Evolutionary conservation across 2,888 invertebrate genomes (phyloP), one percentile per base, ranked within the genome.

Genomic region (Agonopterix arenella): DNA sequence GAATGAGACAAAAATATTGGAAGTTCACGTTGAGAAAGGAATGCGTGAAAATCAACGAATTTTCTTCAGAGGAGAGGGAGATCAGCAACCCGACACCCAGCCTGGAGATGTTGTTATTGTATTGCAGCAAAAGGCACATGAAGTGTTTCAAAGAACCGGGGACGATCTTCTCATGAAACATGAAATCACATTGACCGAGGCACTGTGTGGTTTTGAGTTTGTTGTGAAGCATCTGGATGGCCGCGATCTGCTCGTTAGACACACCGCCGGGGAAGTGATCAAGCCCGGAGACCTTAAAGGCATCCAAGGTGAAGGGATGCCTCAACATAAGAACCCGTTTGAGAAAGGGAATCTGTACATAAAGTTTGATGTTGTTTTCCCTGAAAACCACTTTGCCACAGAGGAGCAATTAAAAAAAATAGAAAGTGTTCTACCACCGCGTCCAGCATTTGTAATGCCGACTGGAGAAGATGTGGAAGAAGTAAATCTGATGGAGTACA

Each of bases 71-170:
- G 95, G 96, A 40, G 97, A 97, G 83, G 98, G 98, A 37, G 96
- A 98, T 78, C 97, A 98, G 69, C 91, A 95, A 88, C 96, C 96
- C 49, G 95, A 94, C 55, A 91, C 95, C 38, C 95, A 95, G 65
- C 93, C 96, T 11, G 98, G 98, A 8, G 97, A 98, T 89, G 94
- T 98, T 37, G 92, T 97, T 49, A 96, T 98, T 67, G 91, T 98
- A 43, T 82, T 98, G 52, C 93, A 96, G 70, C 93, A 94, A 74
- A 94, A 94, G 70, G 91, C 93, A 8, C 97, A 98, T 84, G 92
- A 94, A 4, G 70, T 90, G 43, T 98, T 97, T 82, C 92, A 93
- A 69, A 91, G 98, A 56, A 92, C 92, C 52, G 94, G 93, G 48
- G 92, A 94, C 73, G 94, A 95, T 76, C 86, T 96, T 48, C 81